A percentile compares a stretch with the other conserved stretches of the same genome.
Conservation (phyloP, 2,888 invertebrate species). For the Apoda limacodes region DNA sequence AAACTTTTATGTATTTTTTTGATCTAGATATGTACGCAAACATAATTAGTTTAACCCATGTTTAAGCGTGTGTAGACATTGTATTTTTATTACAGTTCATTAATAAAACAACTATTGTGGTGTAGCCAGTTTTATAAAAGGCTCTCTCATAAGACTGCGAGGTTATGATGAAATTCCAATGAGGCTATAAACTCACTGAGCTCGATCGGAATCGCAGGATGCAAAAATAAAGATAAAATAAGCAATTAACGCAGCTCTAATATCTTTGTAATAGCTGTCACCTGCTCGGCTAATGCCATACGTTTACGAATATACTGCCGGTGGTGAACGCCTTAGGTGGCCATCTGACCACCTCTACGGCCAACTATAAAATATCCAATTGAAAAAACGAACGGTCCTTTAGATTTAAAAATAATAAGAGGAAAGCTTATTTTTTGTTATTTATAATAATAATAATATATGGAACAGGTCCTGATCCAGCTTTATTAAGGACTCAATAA, state of each 20-base stretch:
- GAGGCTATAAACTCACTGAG: slow-evolving; percentile 30
- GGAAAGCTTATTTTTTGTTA: slow-evolving; percentile 51
- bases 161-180: slow-evolving; percentile 36
- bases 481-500: slow-evolving; percentile 68
- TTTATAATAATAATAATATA: slow-evolving; percentile 53
- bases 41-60: too few species aligned
- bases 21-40: too few species aligned
- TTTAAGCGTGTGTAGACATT: slow-evolving; percentile 31
- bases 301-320: slow-evolving; percentile 29
- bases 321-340: slow-evolving; percentile 45
- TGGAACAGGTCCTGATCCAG: slow-evolving; percentile 44
- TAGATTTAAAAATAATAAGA: slow-evolving; percentile 39
- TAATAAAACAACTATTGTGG: slow-evolving; percentile 33
- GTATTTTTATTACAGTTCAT: slow-evolving; percentile 40
- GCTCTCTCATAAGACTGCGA: slow-evolving; percentile 25
- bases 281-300: slow-evolving; percentile 30
- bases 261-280: slow-evolving; percentile 37
- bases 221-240: slow-evolving; percentile 31
- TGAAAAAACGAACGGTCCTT: slow-evolving; percentile 30
- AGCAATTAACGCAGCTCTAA: slow-evolving; percentile 36
- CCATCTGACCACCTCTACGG: slow-evolving; percentile 34
- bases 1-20: too few species aligned
- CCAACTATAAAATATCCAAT: slow-evolving; percentile 26
- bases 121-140: slow-evolving; percentile 28
- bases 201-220: slow-evolving; percentile 30